Percentiles rank a stretch among this genome's conserved stretches.
phyloP scores from a whole-genome alignment of 1,140 invertebrate genomes.

The Coenobita brevimanus region DNA sequence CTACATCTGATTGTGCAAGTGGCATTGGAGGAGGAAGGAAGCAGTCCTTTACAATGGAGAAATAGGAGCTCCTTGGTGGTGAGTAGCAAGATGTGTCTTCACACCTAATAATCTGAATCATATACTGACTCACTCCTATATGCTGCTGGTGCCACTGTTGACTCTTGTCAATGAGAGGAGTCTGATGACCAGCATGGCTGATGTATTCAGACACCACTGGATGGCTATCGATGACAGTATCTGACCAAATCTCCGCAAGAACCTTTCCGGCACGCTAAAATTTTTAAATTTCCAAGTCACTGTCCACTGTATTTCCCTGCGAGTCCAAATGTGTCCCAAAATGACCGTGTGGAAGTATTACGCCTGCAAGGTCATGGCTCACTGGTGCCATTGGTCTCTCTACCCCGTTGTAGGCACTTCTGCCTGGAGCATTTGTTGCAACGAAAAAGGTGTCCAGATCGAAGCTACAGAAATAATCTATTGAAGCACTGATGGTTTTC shows the following conservation, averaged over 20 bases:
- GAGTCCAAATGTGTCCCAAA: slow-evolving; percentile 73
- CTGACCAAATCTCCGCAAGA: background rate
- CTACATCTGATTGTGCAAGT: too few species aligned
- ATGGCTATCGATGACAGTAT: slow-evolving; percentile 5
- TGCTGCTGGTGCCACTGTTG: background rate
- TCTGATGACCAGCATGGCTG: background rate
- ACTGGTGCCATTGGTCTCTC: slow-evolving; percentile 73
- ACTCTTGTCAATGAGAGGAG: background rate
- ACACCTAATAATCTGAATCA: too few species aligned
- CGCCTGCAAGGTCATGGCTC: slow-evolving; percentile 72
- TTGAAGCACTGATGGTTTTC: too few species aligned
- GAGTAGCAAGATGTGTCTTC: too few species aligned
- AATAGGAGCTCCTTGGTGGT: too few species aligned
- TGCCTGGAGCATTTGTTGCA: slow-evolving; percentile 74
- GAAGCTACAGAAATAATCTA: too few species aligned
- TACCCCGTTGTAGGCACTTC: slow-evolving; percentile 72
- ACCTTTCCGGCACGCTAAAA: slow-evolving; percentile 41
- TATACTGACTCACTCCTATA: slow-evolving; percentile 7
- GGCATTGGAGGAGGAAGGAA: too few species aligned
- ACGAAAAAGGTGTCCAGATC: slow-evolving; percentile 70
- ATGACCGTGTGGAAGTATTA: slow-evolving; percentile 73
- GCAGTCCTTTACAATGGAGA: too few species aligned
- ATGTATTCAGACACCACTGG: background rate
- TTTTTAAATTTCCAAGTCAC: slow-evolving; percentile 72
- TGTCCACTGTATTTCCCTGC: slow-evolving; percentile 71